Percentiles rank a stretch among this genome's conserved stretches.
Conservation (phyloP, 1,140 invertebrate genomes). For the Aphelinus atriplicis region DNA sequence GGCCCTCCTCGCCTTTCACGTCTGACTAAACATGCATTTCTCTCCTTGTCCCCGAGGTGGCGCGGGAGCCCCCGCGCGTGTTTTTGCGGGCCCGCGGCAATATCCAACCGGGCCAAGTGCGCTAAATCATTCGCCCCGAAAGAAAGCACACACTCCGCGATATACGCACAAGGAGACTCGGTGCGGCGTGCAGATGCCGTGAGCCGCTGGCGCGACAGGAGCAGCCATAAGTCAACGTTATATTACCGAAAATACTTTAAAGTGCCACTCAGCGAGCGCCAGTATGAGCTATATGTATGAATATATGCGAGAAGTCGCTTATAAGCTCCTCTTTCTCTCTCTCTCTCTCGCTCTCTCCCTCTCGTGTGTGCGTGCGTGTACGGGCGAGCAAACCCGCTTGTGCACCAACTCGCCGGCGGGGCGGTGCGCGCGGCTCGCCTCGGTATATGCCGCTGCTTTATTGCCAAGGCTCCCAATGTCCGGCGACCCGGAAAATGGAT, state of each 20-base stretch:
- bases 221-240: constrained; percentile 64
- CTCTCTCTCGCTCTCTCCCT: no score
- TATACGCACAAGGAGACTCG: constrained; percentile 32
- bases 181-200: no score
- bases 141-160: constrained; percentile 60
- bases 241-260: constrained; percentile 67
- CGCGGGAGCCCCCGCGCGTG: constrained; percentile 55
- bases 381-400: no score
- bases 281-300: background rate
- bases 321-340: constrained; percentile 5
- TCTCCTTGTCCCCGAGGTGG: constrained; percentile 25
- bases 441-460: constrained; percentile 35
- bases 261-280: constrained; percentile 55
- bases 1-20: constrained; percentile 20
- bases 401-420: no score
- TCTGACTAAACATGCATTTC: constrained; percentile 41
- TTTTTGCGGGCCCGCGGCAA: constrained; percentile 49
- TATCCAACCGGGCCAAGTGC: constrained; percentile 28
- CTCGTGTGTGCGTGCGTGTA: no score
- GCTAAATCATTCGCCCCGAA: constrained; percentile 66
- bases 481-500: constrained; percentile 38
- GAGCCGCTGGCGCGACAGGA: no score
- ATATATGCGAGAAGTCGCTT: constrained; percentile 27
- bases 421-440: no score
- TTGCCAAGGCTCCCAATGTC: constrained; percentile 30